A percentile compares a stretch with the other conserved stretches of the same genome.
These are phyloP conservation scores for Limnodromus scolopaceus DNA, from an alignment of 2,797 vertebrate species.

Conservation along the genomic window DNA sequence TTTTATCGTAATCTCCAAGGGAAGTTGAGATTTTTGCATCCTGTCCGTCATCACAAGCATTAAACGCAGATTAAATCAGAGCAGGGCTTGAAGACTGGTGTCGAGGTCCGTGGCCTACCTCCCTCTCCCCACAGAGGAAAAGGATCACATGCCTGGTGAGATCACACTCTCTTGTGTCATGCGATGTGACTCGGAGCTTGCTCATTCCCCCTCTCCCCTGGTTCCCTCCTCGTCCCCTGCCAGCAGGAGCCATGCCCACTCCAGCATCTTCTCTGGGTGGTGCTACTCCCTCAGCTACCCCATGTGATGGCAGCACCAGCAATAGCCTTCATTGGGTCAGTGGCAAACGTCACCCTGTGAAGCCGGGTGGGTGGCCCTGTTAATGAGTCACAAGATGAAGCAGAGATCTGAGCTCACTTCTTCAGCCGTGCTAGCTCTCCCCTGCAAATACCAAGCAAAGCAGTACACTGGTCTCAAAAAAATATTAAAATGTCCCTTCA, in stretches of 20 bases:
- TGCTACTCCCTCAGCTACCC: background rate
- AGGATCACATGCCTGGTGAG: background rate
- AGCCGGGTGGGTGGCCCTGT: rapidly evolving
- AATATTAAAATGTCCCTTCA: background rate
- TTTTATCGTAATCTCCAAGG: background rate
- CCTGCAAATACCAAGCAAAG: background rate
- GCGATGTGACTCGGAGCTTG: background rate
- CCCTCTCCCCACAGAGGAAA: background rate
- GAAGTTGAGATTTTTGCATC: conserved; percentile 21
- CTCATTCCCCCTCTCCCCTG: background rate
- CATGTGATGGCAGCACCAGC: background rate
- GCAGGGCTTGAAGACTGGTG: background rate
- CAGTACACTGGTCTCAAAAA: background rate
- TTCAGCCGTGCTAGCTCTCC: background rate
- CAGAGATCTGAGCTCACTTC: background rate
- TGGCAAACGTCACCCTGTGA: rapidly evolving
- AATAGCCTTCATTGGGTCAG: background rate
- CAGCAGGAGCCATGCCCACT: background rate
- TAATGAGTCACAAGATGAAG: background rate
- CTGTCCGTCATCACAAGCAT: background rate
- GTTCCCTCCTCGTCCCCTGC: rapidly evolving
- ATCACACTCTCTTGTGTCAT: background rate
- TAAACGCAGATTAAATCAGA: background rate
- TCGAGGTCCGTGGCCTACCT: rapidly evolving
- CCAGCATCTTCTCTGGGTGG: background rate